Percentiles rank a stretch among this genome's conserved stretches.
phyloP scores from a whole-genome alignment of 2,888 invertebrate genomes.

The Marronus borbonicus region DNA sequence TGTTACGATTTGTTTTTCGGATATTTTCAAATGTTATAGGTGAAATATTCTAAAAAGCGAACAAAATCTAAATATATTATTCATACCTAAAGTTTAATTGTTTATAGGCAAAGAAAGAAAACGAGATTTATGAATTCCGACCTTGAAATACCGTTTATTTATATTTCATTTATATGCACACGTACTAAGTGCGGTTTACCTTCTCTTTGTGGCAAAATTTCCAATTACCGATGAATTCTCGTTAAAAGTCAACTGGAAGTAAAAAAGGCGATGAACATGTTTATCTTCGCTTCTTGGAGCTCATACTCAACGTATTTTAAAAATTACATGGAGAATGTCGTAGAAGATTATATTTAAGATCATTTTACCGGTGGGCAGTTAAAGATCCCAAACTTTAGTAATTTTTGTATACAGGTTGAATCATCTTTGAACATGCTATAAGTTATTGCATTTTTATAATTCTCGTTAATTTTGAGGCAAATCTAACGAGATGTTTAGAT shows the following conservation, averaged over 20 bases:
- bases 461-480: too few relatives aligned
- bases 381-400: too few relatives aligned
- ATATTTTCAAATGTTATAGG: constrained; percentile 12
- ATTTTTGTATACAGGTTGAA: too few relatives aligned
- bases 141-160: constrained; percentile 27
- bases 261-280: too few relatives aligned
- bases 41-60: not conserved
- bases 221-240: constrained; percentile 23
- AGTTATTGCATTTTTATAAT: too few relatives aligned
- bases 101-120: not conserved
- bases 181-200: constrained; percentile 27
- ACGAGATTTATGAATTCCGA: constrained; percentile 11
- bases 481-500: too few relatives aligned
- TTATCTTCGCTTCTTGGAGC: too few relatives aligned
- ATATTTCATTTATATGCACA: constrained; percentile 11
- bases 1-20: not conserved
- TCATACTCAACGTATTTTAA: too few relatives aligned
- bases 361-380: too few relatives aligned
- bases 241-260: not conserved
- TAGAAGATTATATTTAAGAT: too few relatives aligned
- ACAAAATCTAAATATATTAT: not conserved
- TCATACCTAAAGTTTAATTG: not conserved
- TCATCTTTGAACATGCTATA: too few relatives aligned
- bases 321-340: too few relatives aligned
- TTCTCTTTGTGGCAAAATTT: constrained; percentile 27